Conservation (phyloP, 2,113 vertebrate genomes). For the Centropus bengalensis region DNA sequence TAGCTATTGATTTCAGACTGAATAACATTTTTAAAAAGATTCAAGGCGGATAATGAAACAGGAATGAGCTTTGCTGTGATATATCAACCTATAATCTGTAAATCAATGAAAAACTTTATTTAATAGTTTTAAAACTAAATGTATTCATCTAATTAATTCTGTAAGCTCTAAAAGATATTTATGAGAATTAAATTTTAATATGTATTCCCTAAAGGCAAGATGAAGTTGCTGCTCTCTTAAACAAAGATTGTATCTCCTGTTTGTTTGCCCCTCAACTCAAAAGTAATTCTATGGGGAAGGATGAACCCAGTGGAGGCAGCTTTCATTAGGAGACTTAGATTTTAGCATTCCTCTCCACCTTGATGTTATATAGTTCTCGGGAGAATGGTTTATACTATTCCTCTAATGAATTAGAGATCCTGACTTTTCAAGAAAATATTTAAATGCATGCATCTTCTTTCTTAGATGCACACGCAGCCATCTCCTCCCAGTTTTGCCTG, state of each 20-base stretch:
- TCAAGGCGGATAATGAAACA: constrained; percentile 1
- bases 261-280: background rate
- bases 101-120: constrained; percentile 60
- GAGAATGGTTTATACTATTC: rapidly evolving
- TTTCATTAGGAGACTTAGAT: rapidly evolving
- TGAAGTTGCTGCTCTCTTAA: background rate
- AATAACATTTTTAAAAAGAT: constrained; percentile 41
- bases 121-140: constrained; percentile 56
- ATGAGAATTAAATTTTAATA: constrained; percentile 57
- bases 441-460: rapidly evolving
- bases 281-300: rapidly evolving
- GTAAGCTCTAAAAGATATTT: constrained; percentile 54
- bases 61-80: constrained; percentile 6
- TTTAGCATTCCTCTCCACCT: background rate
- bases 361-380: rapidly evolving
- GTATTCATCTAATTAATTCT: constrained; percentile 58
- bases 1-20: constrained; percentile 48
- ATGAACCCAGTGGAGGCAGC: rapidly evolving
- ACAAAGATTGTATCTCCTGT: background rate
- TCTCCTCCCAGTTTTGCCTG: rapidly evolving
- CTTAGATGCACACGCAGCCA: rapidly evolving
- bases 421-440: background rate
- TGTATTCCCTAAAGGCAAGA: background rate
- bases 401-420: background rate
- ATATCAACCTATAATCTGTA: constrained; percentile 48